Conservation (phyloP, 2,888 invertebrate genomes). For the Mamestra brassicae region DNA sequence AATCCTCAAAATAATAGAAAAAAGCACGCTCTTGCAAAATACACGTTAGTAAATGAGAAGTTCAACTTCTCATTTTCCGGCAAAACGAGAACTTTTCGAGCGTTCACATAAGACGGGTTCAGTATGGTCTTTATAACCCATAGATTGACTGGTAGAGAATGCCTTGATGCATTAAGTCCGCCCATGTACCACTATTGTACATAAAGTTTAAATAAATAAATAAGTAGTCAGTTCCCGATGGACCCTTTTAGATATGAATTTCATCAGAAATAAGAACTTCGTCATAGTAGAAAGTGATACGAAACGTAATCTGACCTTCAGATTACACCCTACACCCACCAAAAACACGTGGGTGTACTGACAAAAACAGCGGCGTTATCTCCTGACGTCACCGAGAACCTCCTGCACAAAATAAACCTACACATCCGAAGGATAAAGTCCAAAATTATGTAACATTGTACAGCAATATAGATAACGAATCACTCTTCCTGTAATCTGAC, state of each 20-base stretch:
- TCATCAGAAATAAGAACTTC: not conserved
- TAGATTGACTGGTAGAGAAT: too few species aligned
- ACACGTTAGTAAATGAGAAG: too few species aligned
- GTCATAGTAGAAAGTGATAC: not conserved
- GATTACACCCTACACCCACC: constrained; percentile 25
- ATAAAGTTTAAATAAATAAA: too few species aligned
- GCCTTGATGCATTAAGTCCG: too few species aligned
- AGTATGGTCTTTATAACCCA: too few species aligned
- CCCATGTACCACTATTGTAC: too few species aligned
- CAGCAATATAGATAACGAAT: constrained; percentile 36
- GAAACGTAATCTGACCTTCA: constrained; percentile 27
- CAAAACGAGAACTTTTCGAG: too few species aligned
- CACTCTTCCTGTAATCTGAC: constrained; percentile 43
- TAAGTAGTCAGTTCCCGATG: not conserved
- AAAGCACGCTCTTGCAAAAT: too few species aligned
- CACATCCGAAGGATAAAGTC: constrained; percentile 11
- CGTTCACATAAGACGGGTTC: too few species aligned
- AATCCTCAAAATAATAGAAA: too few species aligned
- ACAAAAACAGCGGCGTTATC: constrained; percentile 32
- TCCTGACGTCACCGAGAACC: constrained; percentile 38
- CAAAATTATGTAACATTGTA: constrained; percentile 20
- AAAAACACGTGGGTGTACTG: constrained; percentile 30
- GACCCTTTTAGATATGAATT: not conserved
- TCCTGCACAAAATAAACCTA: constrained; percentile 41
- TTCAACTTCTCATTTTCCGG: too few species aligned